These are phyloP conservation scores for Hoplias malabaricus DNA, from an alignment of 2,113 vertebrate genomes.

Conservation along the genomic window DNA sequence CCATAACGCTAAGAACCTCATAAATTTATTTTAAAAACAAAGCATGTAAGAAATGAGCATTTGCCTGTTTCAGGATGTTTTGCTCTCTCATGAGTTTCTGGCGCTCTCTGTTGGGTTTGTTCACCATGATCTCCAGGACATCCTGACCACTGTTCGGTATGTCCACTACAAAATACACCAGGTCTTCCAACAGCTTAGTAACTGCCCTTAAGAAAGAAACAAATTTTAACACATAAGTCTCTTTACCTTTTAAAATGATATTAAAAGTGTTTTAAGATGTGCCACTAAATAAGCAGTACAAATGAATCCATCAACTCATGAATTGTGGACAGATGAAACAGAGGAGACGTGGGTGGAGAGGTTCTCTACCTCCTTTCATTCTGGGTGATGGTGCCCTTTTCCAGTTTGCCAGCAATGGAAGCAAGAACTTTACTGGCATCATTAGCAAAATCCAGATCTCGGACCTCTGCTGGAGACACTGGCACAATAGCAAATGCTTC, in stretches of 20 bases:
- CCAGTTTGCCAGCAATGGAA: conserved; percentile 94
- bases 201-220: conserved; percentile 80
- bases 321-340: neutral
- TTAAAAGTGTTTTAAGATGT: neutral
- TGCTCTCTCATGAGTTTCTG: conserved; percentile 99
- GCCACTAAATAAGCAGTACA: neutral
- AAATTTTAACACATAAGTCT: neutral
- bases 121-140: conserved; percentile 94
- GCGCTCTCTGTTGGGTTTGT: conserved; percentile 95
- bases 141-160: conserved; percentile 97
- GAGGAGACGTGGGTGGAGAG: neutral
- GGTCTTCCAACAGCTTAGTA: conserved; percentile 94
- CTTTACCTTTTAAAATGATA: neutral
- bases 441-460: conserved; percentile 97
- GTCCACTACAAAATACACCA: conserved; percentile 98
- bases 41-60: neutral
- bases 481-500: conserved; percentile 98
- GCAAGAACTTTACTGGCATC: conserved; percentile 97
- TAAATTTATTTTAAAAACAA: neutral
- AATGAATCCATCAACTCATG: neutral
- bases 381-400: conserved; percentile 97
- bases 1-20: neutral
- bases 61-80: conserved; percentile 97
- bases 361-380: conserved; percentile 89
- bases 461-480: conserved; percentile 93